Base-by-base conservation (phyloP, 1,140 invertebrate species). In the Platyscapa corneri region DNA sequence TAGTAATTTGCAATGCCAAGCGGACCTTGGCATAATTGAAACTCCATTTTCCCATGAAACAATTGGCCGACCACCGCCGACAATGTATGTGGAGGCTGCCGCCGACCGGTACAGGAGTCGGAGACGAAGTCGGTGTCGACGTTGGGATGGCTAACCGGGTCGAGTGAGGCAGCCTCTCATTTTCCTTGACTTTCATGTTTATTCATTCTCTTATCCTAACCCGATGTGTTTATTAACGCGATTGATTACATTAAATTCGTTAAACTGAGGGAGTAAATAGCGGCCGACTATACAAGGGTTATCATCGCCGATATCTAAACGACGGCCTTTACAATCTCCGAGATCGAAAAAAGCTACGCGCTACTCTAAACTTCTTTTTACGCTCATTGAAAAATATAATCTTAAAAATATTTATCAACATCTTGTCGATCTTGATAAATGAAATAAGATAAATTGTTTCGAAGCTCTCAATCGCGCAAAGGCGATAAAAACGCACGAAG, bases 11-110 rank as follows among this genome's bases (percentile, higher is more conserved):
- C 83, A 77, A 79, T 79, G 46, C 53, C 65, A 39, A 82, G 42
- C 18, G 82, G 53, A 74, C 18, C 27, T 78, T n/a, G n/a, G 30
- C 60, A 78, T 78, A 77, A 84, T 78, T 78, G 82, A 84, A 78
- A 77, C 60, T 77, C 39, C 75, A 84, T 84, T 79, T 84, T 72
- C 64, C 16, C 60, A 37, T 30, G 64, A 79, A 79, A 79, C 64
- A 84, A 84, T 84, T 39, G 76, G 14, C 64, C 75, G n/a, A 34
- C 32, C 37, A 39, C 56, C 64, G 14, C 64, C 75, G n/a, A 34
- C 32, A 60, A 39, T 27, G 39, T 27, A 56, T 65, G 10, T 1
- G 20, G 3, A 2, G 46, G 6, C 67, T 3, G 30, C 27, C 16
- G 18, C 37, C 27, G 20, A 39, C 0, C 37, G 6, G 23, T 27